Evolutionary conservation across 2,888 invertebrate species (phyloP).

Genomic region (Margaritifera margaritifera): DNA sequence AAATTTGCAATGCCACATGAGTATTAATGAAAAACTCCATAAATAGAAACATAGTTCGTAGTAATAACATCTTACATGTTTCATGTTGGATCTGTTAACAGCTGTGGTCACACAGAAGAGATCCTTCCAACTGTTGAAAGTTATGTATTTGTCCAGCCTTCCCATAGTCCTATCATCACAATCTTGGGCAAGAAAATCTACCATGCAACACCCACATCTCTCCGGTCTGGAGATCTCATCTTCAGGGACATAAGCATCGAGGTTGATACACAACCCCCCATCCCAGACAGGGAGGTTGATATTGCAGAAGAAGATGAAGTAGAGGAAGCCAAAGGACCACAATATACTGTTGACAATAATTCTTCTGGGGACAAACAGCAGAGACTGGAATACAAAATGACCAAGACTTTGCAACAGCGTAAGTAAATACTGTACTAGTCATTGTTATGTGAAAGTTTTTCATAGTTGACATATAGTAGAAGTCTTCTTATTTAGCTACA

Average conservation of each 20-base stretch:
- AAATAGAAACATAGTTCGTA: too few species aligned
- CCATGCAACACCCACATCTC: constrained; percentile 72
- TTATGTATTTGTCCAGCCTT: constrained; percentile 89
- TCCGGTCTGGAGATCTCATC: constrained; percentile 89
- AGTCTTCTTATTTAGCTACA: too few species aligned
- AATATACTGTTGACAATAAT: constrained; percentile 26
- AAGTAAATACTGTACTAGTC: constrained; percentile 14
- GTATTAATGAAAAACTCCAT: too few species aligned
- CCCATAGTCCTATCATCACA: constrained; percentile 87
- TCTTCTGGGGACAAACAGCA: constrained; percentile 34
- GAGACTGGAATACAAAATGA: constrained; percentile 39
- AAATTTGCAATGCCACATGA: too few species aligned
- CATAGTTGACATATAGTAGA: too few species aligned
- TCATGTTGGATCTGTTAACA: constrained; percentile 25
- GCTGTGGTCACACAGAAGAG: constrained; percentile 51
- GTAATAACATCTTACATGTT: neutral
- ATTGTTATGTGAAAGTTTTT: too few species aligned
- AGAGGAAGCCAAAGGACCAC: constrained; percentile 25
- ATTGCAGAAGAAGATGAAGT: constrained; percentile 18
- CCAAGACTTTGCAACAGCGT: constrained; percentile 43
- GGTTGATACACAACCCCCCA: constrained; percentile 63
- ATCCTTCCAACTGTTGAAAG: constrained; percentile 78
- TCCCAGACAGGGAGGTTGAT: constrained; percentile 44
- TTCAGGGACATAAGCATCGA: constrained; percentile 87
- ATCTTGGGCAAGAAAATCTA: constrained; percentile 78